Base-by-base conservation (phyloP, 2,113 vertebrate species). In the Nibea coibor region DNA sequence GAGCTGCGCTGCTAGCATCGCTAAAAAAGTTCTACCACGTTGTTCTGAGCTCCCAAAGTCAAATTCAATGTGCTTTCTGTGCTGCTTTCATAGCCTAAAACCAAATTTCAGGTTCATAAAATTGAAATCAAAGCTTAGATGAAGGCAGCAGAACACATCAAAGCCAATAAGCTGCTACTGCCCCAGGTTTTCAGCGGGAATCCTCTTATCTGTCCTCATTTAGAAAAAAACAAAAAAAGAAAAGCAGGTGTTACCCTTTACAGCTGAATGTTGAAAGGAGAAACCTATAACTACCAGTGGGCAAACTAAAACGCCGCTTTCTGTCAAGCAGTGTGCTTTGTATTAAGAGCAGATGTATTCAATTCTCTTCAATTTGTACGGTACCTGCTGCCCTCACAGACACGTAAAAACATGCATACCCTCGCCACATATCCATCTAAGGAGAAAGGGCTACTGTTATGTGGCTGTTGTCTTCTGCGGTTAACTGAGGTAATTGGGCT, bases 401-500 rank as follows among this genome's bases (percentile, higher is more conserved):
- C 59, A 70, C 5, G 47, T 80, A 22, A 62, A 79, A 67, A 77
- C 81, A 64, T 64, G 59, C 50, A 26, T 19, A 24, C 57, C 48
- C 67, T 50, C 1, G 3, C 70, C 31, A 43, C 72, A 77, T 62
- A 66, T 74, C 78, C 72, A 74, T 83, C 72, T 83, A 82, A 68
- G 69, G 83, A 56, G 20, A 87, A 71, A 65, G 20, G 15, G n/a
- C 53, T 28, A 2, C 72, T 69, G 76, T 72, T 51, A 77, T 80
- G 81, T 42, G 45, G 17, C 10, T 81, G 48, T 84, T 47, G 62
- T 81, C 69, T 62, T 63, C 70, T 58, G 63, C 0, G 1, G 31
- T 83, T 67, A 64, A 80, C 59, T 4, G 45, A 73, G 67, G 79
- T 82, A 83, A 87, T 75, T 79, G 58, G 12, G 22, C 56, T 54